These are phyloP conservation scores for Paratilapia polleni DNA, from an alignment of 2,113 vertebrate genomes.

Conservation along the genomic window DNA sequence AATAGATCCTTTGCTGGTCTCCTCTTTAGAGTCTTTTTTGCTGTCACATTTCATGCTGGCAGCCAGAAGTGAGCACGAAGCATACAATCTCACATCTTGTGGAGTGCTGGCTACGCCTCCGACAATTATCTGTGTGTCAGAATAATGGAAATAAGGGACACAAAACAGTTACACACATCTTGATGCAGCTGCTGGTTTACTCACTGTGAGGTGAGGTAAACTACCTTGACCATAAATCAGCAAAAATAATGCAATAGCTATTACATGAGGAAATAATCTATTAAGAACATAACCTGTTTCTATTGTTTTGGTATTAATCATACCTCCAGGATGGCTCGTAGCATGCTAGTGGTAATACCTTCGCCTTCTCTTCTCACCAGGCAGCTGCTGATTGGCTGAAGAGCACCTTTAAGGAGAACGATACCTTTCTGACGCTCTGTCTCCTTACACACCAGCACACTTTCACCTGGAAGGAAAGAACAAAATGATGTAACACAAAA, in stretches of 20 bases:
- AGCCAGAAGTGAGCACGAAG: constrained; percentile 92
- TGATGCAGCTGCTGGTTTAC: neutral
- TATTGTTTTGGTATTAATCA: neutral
- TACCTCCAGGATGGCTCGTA: constrained; percentile 96
- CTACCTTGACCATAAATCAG: neutral
- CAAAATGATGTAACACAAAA: neutral
- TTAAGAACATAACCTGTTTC: neutral
- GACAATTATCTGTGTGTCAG: constrained; percentile 88
- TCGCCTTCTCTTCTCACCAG: constrained; percentile 87
- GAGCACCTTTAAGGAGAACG: constrained; percentile 85
- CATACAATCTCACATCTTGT: constrained; percentile 87
- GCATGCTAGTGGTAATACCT: constrained; percentile 90
- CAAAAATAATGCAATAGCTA: neutral
- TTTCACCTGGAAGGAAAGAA: constrained; percentile 84
- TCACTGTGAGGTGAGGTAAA: neutral
- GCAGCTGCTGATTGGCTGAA: constrained; percentile 92
- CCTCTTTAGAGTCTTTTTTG: constrained; percentile 32
- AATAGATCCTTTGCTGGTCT: constrained; percentile 79
- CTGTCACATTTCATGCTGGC: constrained; percentile 72
- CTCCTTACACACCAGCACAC: constrained; percentile 93
- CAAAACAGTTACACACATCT: neutral
- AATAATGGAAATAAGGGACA: neutral
- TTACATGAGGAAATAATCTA: neutral
- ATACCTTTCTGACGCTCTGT: constrained; percentile 90
- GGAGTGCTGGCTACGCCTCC: constrained; percentile 90